phyloP scores from a whole-genome alignment of 2,113 vertebrate genomes.

The Colaptes auratus region DNA sequence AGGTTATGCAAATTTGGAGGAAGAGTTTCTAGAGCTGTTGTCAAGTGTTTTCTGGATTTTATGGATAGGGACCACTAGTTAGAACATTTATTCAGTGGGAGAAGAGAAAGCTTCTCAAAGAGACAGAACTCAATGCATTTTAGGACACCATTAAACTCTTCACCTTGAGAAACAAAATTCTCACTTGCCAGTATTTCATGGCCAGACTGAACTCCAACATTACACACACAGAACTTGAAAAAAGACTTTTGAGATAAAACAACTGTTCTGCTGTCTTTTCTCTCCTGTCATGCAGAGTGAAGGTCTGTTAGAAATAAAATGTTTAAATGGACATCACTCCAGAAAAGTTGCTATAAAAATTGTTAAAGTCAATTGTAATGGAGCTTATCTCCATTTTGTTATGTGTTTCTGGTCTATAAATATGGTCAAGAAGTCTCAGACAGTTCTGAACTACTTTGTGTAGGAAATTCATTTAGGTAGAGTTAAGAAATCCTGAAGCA shows the following conservation, averaged over 20 bases:
- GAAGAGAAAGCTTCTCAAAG: background rate
- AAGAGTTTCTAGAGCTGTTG: background rate
- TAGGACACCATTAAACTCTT: background rate
- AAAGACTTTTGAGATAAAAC: background rate
- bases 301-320: background rate
- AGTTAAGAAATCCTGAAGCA: background rate
- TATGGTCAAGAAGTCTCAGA: background rate
- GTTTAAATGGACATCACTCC: background rate
- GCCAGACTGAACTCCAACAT: background rate
- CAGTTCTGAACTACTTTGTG: background rate
- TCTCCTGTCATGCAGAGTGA: background rate
- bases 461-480: background rate
- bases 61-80: background rate
- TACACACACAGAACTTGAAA: background rate
- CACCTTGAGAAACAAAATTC: background rate
- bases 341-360: background rate
- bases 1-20: background rate
- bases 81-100: background rate
- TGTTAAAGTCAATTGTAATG: background rate
- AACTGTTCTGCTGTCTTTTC: background rate
- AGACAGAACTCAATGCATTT: background rate
- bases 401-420: background rate
- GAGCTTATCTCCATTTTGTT: background rate
- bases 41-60: background rate
- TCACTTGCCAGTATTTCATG: background rate